A percentile compares a stretch with the other conserved stretches of the same genome.
These are phyloP conservation scores for Amphipoea lucens DNA, from an alignment of 2,888 invertebrate species.

Conservation along the genomic window DNA sequence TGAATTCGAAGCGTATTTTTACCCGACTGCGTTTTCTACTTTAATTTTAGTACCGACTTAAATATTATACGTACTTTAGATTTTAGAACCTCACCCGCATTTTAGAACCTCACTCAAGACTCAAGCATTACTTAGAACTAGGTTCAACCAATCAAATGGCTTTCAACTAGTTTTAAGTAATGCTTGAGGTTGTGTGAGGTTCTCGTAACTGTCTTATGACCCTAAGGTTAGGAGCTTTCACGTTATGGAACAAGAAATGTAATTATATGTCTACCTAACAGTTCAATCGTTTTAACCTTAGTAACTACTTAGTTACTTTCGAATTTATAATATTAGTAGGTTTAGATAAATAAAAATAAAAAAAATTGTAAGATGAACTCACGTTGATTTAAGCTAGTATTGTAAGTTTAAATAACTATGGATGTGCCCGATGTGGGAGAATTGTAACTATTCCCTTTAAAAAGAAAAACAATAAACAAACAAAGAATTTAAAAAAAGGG, in stretches of 20 bases:
- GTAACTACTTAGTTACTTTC: too few species aligned
- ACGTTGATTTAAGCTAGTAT: too few species aligned
- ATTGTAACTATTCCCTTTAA: too few species aligned
- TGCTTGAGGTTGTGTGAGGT: neutral
- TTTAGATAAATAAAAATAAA: too few species aligned
- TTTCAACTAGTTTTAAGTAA: neutral
- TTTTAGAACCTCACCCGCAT: neutral
- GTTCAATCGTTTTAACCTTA: neutral
- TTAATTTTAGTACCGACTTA: neutral
- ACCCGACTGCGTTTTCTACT: too few species aligned
- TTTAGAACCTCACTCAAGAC: neutral
- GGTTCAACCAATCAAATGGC: neutral
- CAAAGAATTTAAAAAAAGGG: too few species aligned
- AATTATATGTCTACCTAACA: neutral
- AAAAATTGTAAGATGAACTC: too few species aligned
- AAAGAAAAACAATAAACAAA: too few species aligned
- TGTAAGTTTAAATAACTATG: too few species aligned
- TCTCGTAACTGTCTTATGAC: neutral
- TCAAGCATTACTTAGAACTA: neutral
- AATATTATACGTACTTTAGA: neutral
- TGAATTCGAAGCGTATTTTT: neutral
- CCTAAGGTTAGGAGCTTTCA: neutral
- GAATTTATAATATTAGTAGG: too few species aligned
- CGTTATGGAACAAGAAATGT: neutral
- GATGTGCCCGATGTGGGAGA: too few species aligned